Conservation (phyloP, 1,140 invertebrate species). For the Vanessa atalanta region DNA sequence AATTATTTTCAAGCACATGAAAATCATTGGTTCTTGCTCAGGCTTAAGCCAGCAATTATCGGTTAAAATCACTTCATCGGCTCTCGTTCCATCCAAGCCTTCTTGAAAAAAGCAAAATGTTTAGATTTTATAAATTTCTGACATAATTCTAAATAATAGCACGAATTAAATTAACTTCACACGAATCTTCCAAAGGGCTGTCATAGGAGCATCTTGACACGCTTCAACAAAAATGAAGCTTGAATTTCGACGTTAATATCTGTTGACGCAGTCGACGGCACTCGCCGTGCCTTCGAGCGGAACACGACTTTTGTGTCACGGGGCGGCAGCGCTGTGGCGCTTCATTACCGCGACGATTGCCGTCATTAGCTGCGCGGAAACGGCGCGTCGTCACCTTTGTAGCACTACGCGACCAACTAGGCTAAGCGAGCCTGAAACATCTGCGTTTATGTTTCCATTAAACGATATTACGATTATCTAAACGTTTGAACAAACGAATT, state of each 20-base stretch:
- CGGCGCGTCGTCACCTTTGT: constrained; percentile 19
- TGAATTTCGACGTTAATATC: constrained; percentile 11
- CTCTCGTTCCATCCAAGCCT: too few species aligned
- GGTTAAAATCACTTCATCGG: too few species aligned
- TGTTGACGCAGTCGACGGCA: constrained; percentile 1
- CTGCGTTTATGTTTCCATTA: constrained; percentile 6
- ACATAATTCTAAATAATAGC: too few species aligned
- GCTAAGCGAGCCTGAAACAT: constrained; percentile 6
- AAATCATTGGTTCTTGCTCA: too few species aligned
- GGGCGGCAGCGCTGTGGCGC: constrained; percentile 8
- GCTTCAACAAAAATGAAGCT: constrained; percentile 1
- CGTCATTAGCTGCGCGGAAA: constrained; percentile 14
- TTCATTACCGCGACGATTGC: constrained; percentile 22
- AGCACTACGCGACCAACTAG: background rate
- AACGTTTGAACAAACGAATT: background rate
- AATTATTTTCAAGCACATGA: too few species aligned
- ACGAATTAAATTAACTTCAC: too few species aligned
- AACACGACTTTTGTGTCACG: constrained; percentile 6
- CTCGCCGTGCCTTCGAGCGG: background rate
- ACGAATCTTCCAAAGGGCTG: background rate
- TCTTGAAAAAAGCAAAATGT: too few species aligned
- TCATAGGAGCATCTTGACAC: background rate
- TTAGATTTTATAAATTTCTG: too few species aligned
- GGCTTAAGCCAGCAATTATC: too few species aligned
- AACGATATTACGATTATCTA: background rate